phyloP scores from a whole-genome alignment of 2,113 vertebrate species.

The Stigmatopora argus region DNA sequence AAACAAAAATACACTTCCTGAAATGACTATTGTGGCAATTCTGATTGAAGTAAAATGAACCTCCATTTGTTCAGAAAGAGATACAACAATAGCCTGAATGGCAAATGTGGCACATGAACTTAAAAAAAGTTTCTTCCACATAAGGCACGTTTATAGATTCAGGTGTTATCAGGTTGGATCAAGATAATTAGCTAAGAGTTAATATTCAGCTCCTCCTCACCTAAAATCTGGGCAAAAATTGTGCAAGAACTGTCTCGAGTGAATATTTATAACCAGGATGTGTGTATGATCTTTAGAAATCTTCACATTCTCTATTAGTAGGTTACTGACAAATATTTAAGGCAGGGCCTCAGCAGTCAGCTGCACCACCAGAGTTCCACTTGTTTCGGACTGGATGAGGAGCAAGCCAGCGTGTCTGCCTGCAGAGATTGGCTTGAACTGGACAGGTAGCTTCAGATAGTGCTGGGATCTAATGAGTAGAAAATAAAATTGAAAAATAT shows the following conservation, averaged over 20 bases:
- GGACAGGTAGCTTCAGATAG: conserved; percentile 91
- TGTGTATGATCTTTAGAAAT: conserved; percentile 12
- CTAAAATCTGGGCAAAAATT: background rate
- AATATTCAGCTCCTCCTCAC: background rate
- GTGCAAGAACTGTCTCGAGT: conserved; percentile 10
- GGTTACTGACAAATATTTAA: conserved; percentile 26
- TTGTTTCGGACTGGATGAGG: conserved; percentile 71
- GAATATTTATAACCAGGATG: conserved; percentile 4
- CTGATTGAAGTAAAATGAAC: conserved; percentile 19
- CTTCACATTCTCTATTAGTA: conserved; percentile 3
- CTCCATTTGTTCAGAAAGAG: conserved; percentile 4
- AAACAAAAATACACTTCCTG: conserved; percentile 34
- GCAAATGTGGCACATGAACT: background rate
- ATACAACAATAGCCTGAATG: conserved; percentile 36
- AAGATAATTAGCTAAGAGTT: conserved; percentile 13
- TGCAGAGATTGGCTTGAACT: conserved; percentile 78
- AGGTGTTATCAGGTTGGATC: background rate
- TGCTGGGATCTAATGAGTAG: conserved; percentile 75
- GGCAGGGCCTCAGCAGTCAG: conserved; percentile 79
- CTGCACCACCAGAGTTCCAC: conserved; percentile 71
- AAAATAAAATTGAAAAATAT: background rate
- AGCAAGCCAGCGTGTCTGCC: conserved; percentile 78
- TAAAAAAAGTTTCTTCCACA: background rate
- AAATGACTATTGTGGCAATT: conserved; percentile 35
- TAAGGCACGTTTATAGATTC: background rate